Base-by-base conservation (phyloP, 2,797 vertebrate species). In the Hypotaenidia philippensis region DNA sequence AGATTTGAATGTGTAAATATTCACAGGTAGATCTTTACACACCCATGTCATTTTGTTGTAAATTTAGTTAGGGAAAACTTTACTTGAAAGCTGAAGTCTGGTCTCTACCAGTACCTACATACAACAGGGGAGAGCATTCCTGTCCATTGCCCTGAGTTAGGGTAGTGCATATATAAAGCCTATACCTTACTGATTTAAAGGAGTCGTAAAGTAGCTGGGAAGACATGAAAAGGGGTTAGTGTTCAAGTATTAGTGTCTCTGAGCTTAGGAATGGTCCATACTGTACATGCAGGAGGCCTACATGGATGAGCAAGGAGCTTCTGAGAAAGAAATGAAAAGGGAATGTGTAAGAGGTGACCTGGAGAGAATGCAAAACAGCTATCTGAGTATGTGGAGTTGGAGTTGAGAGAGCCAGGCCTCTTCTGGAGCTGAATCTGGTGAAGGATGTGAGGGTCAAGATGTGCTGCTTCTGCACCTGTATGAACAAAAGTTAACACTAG, bases 11-110 rank as follows among this genome's bases (percentile, higher is more conserved):
- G 60, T 49, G 41, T 86, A 65, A 94, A 76, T 77, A 68, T 45
- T 82, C 72, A 56, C 49, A 55, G 63, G 66, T 90, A 92, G 70
- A 59, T 87, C 81, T 89, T 71, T 64, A 23, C 36, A 72, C 53
- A 56, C 20, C 45, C 1, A 0, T n/a, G 75, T 45, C 1, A 27
- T 55, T 76, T 92, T 49, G 21, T 61, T 90, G 52, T 83, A 59
- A 87, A 66, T 90, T 83, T 79, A 55, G 17, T 56, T 52, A 49
- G 52, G 32, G 20, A 5, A 10, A 89, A 60, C 29, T 94, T 66
- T 74, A 34, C 47, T 55, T 79, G 70, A 40, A 80, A 40, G 41
- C 36, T 53, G 13, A 69, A 85, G 44, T 56, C 21, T 25, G 47
- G 14, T 14, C 50, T 68, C 29, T n/a, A 8, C 27, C 11, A 5